Evolutionary conservation across 2,888 invertebrate species (phyloP), one percentile per base, ranked within the genome.

Genomic region (Trypoxylon attenuatum): DNA sequence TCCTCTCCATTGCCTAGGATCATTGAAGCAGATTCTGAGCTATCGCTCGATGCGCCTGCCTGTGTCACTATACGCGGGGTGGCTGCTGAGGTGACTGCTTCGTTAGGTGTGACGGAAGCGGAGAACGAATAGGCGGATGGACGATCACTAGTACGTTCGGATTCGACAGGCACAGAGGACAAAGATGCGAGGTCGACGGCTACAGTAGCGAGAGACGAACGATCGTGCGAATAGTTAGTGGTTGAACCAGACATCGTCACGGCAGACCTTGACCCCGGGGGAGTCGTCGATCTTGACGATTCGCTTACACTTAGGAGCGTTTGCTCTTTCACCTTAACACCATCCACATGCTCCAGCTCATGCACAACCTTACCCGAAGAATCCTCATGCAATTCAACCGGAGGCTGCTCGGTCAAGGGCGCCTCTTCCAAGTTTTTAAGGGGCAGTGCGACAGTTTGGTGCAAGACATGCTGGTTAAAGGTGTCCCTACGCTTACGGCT

Each of bases 401-500:
- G 46, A 33, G n/a, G 57, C 43, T 46, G 60, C 41, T 29, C 61
- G 19, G 41, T 54, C 51, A 47, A 42, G 13, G 64, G 29, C 39
- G 15, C 41, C 39, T 54, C 50, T 22, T 51, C 69, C 45, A 46
- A 49, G 15, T 50, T 54, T 42, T 63, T 62, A 45, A 60, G 54
- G 73, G 77, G 71, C 73, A 77, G 71, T 78, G 78, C 84, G 73
- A 82, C 80, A 77, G 80, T 81, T 72, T 77, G 73, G 76, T 73
- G 68, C 69, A 69, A 65, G 45, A 56, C 91, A 91, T 89, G 91
- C 91, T 88, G 90, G 88, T 89, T 91, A 88, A 80, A 87, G 89
- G 89, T 90, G 88, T 90, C 91, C 90, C 91, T 93, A 93, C 91
- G 94, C 88, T 89, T 91, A 88, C 91, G 92, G 80, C 85, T 89